Base-by-base conservation (phyloP, 2,888 invertebrate genomes). In the Prenolepis imparis region DNA sequence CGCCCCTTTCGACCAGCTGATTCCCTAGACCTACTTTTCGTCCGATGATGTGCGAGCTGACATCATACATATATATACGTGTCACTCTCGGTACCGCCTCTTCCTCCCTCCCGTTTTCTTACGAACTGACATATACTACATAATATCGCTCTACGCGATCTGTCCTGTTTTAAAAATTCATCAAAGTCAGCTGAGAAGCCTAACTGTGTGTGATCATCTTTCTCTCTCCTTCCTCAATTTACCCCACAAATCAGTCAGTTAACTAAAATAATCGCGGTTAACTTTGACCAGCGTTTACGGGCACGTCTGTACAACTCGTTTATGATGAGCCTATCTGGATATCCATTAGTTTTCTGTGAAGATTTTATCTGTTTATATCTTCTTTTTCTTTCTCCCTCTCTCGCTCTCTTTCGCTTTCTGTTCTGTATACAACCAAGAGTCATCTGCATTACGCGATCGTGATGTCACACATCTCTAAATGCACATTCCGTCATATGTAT, bases 21-120 rank as follows among this genome's bases (percentile, higher is more conserved):
- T 93, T 93, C 92, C 93, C 93, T 93, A 93, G 93, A 93, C 93
- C 93, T 93, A 94, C 92, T 93, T 94, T 92, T 92, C 88, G 85
- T 72, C 81, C 87, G 89, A 87, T 89, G 90, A 92, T 91, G 48
- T 8, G 90, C 90, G 87, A 87, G 88, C 87, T 91, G 86, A 86
- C 72, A 66, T 59, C 73, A 73, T 48, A 86, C 84, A 86, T 82
- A 63, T 70, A 64, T 57, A 75, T 15, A n/a, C 66, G 32, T 73
- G n/a, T 73, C 52, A 66, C 83, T 81, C 63, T 77, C 72, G 44
- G 12, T 18, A 3, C 73, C 39, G 39, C 15, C 39, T 41, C 36
- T 48, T 63, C 4, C 21, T 15, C 39, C 55, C 3, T 5, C 1
- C 8, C 48, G 15, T 21, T 18, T 36, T 52, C 15, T 64, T 24